Evolutionary conservation across 2,113 vertebrate genomes (phyloP), one percentile per base, ranked within the genome.

Genomic region (Dromiciops gliroides): DNA sequence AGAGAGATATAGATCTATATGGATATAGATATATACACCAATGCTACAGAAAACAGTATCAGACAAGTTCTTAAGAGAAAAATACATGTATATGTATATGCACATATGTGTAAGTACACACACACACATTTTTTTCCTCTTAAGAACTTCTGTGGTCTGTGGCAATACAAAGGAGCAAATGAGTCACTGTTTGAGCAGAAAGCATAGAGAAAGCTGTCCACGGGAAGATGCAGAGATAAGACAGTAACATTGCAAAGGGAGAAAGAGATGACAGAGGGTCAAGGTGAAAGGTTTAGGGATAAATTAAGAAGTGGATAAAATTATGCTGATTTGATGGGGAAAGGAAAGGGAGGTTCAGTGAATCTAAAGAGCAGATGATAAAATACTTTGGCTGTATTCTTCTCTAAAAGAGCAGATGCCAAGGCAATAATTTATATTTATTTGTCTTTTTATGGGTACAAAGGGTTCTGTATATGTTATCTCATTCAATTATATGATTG

Each of bases 61-160:
- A 56, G n/a, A n/a, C n/a, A 56, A 53, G 52, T 53, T 51, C 51
- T 51, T 53, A 53, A 25, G 24, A 53, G 52, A 56, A 56, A 56
- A 56, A 56, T 9, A 12, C 16, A 51, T 51, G 16, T 51, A 50
- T 50, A 19, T 51, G 14, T 19, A 51, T 53, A 26, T 56, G 24
- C 14, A 52, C 24, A 52, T 8, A 25, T 53, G 6, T 53, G 7
- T 53, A 3, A 25, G 6, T 7, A 25, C 24, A 25, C 1, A 37
- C 28, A 60, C 56, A 37, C 12, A n/a, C n/a, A n/a, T 89, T 51
- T 90, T 92, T 95, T 95, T 96, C 51, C 91, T 83, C 88, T 93
- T 51, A 88, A 94, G 90, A 94, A 97, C 91, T 11, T 75, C 67
- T 56, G 90, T 75, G 91, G 50, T 93, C 96, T 90, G 53, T 90